phyloP scores from a whole-genome alignment of 2,113 vertebrate species.

The Bubo bubo region DNA sequence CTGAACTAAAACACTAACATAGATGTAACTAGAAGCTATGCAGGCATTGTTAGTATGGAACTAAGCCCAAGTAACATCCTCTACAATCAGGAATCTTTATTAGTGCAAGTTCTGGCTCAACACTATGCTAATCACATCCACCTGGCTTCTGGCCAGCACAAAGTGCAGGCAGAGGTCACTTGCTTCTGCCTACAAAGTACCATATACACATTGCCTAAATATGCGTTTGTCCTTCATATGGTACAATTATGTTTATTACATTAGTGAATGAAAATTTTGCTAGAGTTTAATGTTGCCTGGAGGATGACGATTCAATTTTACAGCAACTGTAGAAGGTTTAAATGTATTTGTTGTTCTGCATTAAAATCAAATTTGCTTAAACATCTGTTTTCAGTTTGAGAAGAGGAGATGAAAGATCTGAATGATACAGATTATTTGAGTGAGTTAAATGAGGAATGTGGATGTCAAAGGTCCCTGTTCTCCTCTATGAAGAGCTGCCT shows the following conservation, averaged over 20 bases:
- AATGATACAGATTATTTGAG: background rate
- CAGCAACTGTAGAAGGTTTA: background rate
- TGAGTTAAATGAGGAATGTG: background rate
- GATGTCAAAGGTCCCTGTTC: background rate
- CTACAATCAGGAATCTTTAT: constrained; percentile 41
- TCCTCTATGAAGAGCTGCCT: background rate
- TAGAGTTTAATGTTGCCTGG: background rate
- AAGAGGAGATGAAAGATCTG: background rate
- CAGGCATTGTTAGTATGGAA: constrained; percentile 4
- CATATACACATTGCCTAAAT: background rate
- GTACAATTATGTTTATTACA: constrained; percentile 31
- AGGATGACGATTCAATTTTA: background rate
- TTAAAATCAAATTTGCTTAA: constrained; percentile 19
- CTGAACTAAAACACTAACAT: background rate
- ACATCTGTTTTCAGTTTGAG: background rate
- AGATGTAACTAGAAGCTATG: background rate
- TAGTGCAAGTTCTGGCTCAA: constrained; percentile 17
- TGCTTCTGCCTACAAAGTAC: background rate
- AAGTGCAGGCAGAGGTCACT: constrained; percentile 46
- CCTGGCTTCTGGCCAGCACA: constrained; percentile 29
- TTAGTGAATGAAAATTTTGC: constrained; percentile 20
- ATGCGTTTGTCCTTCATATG: constrained; percentile 17
- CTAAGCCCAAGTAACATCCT: constrained; percentile 31
- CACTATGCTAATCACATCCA: constrained; percentile 24
- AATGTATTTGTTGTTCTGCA: background rate